phyloP scores from a whole-genome alignment of 1,140 invertebrate genomes.

The Venustaconcha ellipsiformis region DNA sequence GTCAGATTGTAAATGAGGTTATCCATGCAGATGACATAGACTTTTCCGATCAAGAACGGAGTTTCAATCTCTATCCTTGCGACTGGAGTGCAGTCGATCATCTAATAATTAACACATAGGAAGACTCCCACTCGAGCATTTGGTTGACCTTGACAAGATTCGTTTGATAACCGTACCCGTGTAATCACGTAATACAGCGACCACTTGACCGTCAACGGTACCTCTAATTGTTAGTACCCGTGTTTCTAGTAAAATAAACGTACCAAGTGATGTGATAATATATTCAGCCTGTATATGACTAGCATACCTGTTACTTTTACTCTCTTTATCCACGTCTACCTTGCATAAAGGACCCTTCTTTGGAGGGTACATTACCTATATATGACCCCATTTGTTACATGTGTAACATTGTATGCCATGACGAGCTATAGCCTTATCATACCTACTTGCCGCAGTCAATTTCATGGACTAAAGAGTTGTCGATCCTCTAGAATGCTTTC shows the following conservation, averaged over 20 bases:
- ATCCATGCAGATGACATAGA: conserved; percentile 1
- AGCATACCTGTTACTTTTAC: not conserved
- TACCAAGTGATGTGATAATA: not conserved
- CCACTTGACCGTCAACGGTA: not conserved
- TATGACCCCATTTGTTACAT: not conserved
- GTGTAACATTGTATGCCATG: not conserved
- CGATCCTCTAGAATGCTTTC: not conserved
- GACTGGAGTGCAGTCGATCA: not conserved
- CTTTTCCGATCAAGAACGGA: not conserved
- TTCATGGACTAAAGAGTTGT: not conserved
- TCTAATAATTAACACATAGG: not conserved
- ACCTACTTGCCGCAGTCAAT: not conserved
- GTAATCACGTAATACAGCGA: conserved; percentile 7
- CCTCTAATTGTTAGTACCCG: not conserved
- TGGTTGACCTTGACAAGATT: not conserved
- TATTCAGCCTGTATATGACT: not conserved
- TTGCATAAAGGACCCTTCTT: not conserved
- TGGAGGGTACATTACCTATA: not conserved
- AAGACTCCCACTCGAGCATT: not conserved
- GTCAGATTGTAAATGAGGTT: not conserved
- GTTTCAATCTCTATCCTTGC: not conserved
- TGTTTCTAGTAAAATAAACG: not conserved
- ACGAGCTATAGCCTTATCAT: too few relatives aligned
- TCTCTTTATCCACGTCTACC: too few relatives aligned
- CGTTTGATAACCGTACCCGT: not conserved